Base-by-base conservation (phyloP, 1,140 invertebrate species). In the Neodiprion pinetum region DNA sequence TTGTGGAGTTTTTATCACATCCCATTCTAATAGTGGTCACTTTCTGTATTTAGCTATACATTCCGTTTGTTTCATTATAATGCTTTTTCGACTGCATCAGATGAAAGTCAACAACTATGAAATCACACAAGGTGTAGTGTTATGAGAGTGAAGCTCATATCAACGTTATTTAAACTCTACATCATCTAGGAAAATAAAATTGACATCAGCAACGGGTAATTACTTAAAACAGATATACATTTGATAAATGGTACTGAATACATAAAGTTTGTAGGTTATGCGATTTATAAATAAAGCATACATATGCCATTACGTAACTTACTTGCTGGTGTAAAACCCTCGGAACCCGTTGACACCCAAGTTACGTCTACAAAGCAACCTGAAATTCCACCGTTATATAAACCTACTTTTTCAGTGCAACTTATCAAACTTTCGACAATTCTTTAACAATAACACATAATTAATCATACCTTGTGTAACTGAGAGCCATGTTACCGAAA, bases 301-400 rank as follows among this genome's bases (percentile, higher is more conserved):
- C 70, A 75, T 74, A 81, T 79, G 73, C 11, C 11, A 74, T 84
- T 84, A 82, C 49, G 47, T 84, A 84, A 84, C 72, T 79, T 77
- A 84, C 81, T 70, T 82, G 21, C 75, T 75, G 7, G 80, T 80
- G 61, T 81, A 82, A 14, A 84, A 76, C 67, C 71, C 76, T 17
- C 80, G 79, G 49, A 80, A 79, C 71, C 77, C 74, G 61, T 40
- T 67, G 40, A 80, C 47, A 72, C 75, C 72, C 23, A 82, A 70
- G 75, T 61, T 74, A 66, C 75, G 76, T n/a, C 72, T 78, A 48
- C 76, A 80, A 21, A 84, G 48, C 70, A 83, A 23, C 53, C 82
- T 80, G 70, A 74, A 78, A 77, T 40, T 11, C n/a, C 67, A 76
- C 70, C 12, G 17, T 17, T 21, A 23, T 40, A 28, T 74, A n/a